Evolutionary conservation across 1,140 invertebrate genomes (phyloP), one percentile per base, ranked within the genome.

Genomic region (Cardiocondyla obscurior): DNA sequence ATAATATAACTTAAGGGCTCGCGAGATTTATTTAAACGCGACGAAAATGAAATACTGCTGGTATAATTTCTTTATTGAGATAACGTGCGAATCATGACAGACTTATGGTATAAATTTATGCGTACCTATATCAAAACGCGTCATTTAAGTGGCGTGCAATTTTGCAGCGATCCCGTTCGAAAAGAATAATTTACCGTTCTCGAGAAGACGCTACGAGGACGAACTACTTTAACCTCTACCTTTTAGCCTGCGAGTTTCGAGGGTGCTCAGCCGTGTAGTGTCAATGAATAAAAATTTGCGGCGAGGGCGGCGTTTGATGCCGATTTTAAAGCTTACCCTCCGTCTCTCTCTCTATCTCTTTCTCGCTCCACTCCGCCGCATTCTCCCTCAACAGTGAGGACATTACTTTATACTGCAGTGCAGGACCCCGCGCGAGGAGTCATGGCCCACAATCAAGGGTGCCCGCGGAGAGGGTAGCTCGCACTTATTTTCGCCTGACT

Each of bases 221-320:
- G 70, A 53, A 62, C 67, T 62, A 65, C 60, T 72, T 77, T 81
- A 74, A 85, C 84, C 84, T 74, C 70, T 44, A 85, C 88, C 86
- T 89, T 86, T 90, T 84, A 69, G 86, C 73, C 70, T 70, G 49
- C 62, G 62, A 79, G 82, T 84, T 88, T 82, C 70, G 69, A 90
- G 88, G 72, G 90, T 90, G 88, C 90, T 92, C 89, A 88, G 85
- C 82, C 88, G 91, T 91, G 84, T 92, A 92, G 92, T 94, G 93
- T 93, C 92, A 93, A 94, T 94, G 93, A 94, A 94, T 94, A 94
- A 93, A 94, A 94, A 94, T 93, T 93, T 92, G 91, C 87, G 90
- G 42, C 82, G 89, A 91, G 92, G 91, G 90, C 91, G 85, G 86
- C 83, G 89, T 90, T 93, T 92, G 90, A 93, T 90, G 92, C 88